Conservation (phyloP, 2,797 vertebrate species). For the Cyprinodon diabolis region DNA sequence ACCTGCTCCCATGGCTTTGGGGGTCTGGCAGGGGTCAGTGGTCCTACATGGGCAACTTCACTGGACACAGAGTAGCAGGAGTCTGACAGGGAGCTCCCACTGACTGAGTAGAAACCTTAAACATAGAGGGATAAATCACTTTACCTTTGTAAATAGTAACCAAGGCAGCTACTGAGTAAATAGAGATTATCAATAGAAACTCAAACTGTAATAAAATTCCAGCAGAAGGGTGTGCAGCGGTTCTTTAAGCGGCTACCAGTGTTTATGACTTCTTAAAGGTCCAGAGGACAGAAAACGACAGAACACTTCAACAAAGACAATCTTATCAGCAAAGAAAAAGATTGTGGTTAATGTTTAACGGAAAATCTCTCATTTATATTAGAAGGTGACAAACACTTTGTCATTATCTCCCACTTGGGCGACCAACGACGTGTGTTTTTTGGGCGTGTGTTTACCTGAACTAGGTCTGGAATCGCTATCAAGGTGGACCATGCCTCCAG, state of each 20-base stretch:
- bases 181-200: conserved; percentile 34
- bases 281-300: conserved; percentile 1
- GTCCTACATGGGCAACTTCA: conserved; percentile 70
- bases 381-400: conserved; percentile 35
- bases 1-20: conserved; percentile 70
- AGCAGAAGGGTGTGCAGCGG: conserved; percentile 9
- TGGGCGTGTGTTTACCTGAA: conserved; percentile 79
- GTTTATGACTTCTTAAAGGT: conserved; percentile 4
- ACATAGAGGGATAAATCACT: conserved; percentile 18
- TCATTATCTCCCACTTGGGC: conserved; percentile 12
- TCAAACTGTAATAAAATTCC: conserved; percentile 36
- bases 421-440: neutral
- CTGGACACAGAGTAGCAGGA: conserved; percentile 87
- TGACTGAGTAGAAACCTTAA: conserved; percentile 85
- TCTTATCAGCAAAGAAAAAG: conserved; percentile 33
- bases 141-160: neutral
- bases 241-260: conserved; percentile 3
- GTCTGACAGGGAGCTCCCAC: conserved; percentile 86
- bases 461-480: conserved; percentile 87
- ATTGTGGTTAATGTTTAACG: conserved; percentile 73
- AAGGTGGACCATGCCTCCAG: conserved; percentile 54
- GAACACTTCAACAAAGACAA: conserved; percentile 27
- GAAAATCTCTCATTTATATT: conserved; percentile 31
- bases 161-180: conserved; percentile 1
- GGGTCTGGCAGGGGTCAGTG: conserved; percentile 50